These are phyloP conservation scores for Phalanger gymnotis DNA, from an alignment of 2,797 vertebrate genomes.

Conservation along the genomic window DNA sequence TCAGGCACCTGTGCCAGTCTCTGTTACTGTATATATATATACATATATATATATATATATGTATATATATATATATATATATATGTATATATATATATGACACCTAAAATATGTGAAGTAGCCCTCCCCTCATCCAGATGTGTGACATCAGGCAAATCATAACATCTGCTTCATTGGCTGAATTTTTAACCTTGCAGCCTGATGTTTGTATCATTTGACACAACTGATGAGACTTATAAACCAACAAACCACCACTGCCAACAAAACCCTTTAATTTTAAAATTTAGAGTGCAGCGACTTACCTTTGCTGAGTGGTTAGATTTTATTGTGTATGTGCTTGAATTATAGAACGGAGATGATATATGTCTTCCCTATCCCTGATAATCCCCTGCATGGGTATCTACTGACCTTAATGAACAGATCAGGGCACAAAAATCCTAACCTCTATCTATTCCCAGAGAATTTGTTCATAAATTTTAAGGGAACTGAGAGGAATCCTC, in stretches of 20 bases:
- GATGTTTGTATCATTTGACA: conserved; percentile 53
- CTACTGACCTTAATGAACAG: conserved; percentile 36
- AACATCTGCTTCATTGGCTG: conserved; percentile 42
- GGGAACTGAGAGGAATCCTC: conserved; percentile 48
- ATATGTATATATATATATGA: conserved; percentile 41
- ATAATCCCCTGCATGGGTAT: conserved; percentile 52
- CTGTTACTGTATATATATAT: conserved; percentile 36
- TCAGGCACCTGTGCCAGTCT: conserved; percentile 17
- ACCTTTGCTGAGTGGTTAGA: conserved; percentile 29
- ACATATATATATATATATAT: no score
- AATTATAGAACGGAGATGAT: conserved; percentile 44
- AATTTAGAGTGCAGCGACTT: conserved; percentile 32
- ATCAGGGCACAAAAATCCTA: conserved; percentile 46
- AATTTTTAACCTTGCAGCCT: conserved; percentile 50
- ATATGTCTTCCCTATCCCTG: conserved; percentile 11
- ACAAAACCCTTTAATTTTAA: conserved; percentile 20
- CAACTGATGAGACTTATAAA: conserved; percentile 30
- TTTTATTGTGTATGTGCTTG: conserved; percentile 9
- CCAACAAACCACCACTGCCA: not conserved
- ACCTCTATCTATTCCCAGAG: not conserved
- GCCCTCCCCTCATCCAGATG: conserved; percentile 45
- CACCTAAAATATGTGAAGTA: conserved; percentile 37
- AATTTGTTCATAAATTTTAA: conserved; percentile 39
- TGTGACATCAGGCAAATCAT: conserved; percentile 48
- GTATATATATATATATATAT: no score